phyloP scores from a whole-genome alignment of 2,113 vertebrate genomes.

The Lathamus discolor region DNA sequence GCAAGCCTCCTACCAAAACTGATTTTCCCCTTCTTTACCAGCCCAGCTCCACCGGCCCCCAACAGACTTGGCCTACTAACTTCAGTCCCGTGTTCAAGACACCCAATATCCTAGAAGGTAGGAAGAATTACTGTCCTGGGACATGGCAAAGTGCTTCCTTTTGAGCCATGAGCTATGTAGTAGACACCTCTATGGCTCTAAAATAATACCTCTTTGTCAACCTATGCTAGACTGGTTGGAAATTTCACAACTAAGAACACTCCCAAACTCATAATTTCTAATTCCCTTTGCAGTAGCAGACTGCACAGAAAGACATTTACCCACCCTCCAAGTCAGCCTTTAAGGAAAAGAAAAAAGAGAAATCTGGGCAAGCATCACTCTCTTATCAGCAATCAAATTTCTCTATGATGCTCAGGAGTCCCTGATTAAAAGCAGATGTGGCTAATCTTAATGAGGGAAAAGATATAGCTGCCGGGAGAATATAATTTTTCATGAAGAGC shows the following conservation, averaged over 20 bases:
- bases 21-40: too few relatives aligned
- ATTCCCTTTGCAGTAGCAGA: background rate
- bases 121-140: background rate
- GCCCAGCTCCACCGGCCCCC: too few relatives aligned
- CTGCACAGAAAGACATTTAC: background rate
- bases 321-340: background rate
- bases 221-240: background rate
- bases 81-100: too few relatives aligned
- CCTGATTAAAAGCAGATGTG: slow-evolving; percentile 45
- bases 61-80: too few relatives aligned
- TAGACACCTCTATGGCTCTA: background rate
- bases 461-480: background rate
- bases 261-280: background rate
- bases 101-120: background rate
- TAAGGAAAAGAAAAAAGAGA: background rate
- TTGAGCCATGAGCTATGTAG: background rate
- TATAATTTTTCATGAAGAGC: background rate
- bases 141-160: background rate
- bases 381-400: slow-evolving; percentile 44
- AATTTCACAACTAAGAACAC: background rate
- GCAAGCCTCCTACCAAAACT: too few relatives aligned
- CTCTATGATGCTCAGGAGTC: background rate
- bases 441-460: background rate
- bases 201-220: background rate
- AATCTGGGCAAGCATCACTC: background rate